phyloP scores from a whole-genome alignment of 2,888 invertebrate genomes.

The Drosophila recens region DNA sequence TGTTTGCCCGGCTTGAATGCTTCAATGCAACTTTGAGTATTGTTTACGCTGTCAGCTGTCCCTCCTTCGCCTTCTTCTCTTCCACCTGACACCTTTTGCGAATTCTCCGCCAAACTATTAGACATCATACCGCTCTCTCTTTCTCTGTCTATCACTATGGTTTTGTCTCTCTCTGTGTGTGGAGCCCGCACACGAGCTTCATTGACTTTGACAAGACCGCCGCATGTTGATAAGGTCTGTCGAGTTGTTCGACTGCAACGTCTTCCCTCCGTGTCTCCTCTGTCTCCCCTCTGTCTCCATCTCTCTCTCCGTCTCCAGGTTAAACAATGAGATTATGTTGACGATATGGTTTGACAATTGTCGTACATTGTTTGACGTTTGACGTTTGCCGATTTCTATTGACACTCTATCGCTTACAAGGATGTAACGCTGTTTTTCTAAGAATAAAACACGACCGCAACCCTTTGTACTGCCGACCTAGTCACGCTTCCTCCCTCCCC shows the following conservation, averaged over 20 bases:
- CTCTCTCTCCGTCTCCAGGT: conserved; percentile 36
- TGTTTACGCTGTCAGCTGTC: conserved; percentile 55
- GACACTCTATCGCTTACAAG: conserved; percentile 76
- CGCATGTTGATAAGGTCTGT: conserved; percentile 73
- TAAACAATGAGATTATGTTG: conserved; percentile 80
- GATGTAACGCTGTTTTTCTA: conserved; percentile 79
- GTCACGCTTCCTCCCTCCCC: neutral
- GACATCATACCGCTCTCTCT: conserved; percentile 5
- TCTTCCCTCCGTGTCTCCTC: neutral
- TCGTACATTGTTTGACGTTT: conserved; percentile 82
- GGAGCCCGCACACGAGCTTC: conserved; percentile 68
- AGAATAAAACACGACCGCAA: conserved; percentile 68
- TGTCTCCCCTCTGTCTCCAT: neutral
- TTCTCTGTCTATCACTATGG: neutral
- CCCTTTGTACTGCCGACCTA: conserved; percentile 65
- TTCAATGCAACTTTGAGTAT: conserved; percentile 67
- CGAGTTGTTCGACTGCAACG: conserved; percentile 19
- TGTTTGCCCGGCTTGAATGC: conserved; percentile 77
- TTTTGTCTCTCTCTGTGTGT: neutral
- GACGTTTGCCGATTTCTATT: conserved; percentile 80
- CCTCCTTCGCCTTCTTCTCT: neutral
- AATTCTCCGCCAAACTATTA: conserved; percentile 35
- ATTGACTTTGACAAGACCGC: conserved; percentile 74
- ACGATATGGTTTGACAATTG: conserved; percentile 81
- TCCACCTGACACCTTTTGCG: conserved; percentile 42